Evolutionary conservation across 2,888 invertebrate genomes (phyloP).

Genomic region (Bimastos eiseni): DNA sequence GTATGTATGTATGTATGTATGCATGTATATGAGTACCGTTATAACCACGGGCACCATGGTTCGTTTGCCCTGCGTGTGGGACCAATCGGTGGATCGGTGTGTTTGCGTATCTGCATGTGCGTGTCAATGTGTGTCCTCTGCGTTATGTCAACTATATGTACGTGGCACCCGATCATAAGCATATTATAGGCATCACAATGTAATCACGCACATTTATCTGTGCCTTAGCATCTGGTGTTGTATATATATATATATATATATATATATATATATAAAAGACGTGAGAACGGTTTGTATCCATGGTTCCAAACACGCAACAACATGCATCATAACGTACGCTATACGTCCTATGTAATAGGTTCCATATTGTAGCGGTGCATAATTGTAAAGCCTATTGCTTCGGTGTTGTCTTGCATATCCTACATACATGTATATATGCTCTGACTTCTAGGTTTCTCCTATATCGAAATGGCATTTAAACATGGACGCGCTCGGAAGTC

Average conservation of each 20-base stretch:
- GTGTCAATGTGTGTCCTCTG: not conserved
- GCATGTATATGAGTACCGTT: no score
- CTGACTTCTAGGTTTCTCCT: not conserved
- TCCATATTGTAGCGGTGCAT: not conserved
- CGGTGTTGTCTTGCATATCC: no score
- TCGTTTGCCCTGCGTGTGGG: no score
- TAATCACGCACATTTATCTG: not conserved
- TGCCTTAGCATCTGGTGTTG: not conserved
- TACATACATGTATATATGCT: not conserved
- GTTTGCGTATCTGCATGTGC: no score
- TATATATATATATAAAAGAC: not conserved
- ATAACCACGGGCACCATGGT: no score
- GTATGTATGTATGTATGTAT: no score
- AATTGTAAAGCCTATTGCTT: not conserved
- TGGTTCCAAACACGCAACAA: not conserved
- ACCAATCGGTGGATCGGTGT: no score
- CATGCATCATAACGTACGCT: not conserved
- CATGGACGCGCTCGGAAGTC: not conserved
- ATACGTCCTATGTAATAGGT: not conserved
- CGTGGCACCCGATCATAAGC: not conserved
- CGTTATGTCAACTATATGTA: not conserved
- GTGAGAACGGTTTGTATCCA: not conserved
- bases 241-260: constrained; percentile 13
- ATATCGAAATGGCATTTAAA: not conserved
- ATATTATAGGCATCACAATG: not conserved